Evolutionary conservation across 2,888 invertebrate genomes (phyloP), one percentile per base, ranked within the genome.

Genomic region (Oxyscelio sp.): DNA sequence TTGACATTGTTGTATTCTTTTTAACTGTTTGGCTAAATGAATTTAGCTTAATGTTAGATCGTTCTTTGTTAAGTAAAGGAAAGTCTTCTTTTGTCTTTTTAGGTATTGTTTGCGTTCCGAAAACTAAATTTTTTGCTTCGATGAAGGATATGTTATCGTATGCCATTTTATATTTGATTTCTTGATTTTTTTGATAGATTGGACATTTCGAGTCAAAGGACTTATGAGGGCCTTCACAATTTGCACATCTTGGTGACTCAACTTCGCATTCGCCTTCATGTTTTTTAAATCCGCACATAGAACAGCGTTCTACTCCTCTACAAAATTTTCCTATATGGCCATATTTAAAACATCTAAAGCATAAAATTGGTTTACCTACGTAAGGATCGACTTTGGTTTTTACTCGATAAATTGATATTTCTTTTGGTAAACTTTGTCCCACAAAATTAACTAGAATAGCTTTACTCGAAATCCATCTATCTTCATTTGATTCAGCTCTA

Each of bases 381-480:
- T 65, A 75, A 1, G 56, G 56, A 2, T 75, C 65, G 1, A 65
- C 48, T 15, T 65, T 56, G 0, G 40, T 19, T 40, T 65, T 75
- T 13, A 75, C 48, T 4, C 11, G 56, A 31, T 56, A 61, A 17
- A 75, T 15, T 11, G 45, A 27, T 0, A 77, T 43, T 13, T 77
- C 77, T 8, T 19, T 27, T 9, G 77, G 77, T 0, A 77, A n/a
- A 2, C 0, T 11, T 4, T 68, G 38, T 13, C 77, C 77, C 0
- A 2, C 59, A 43, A 78, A 78, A 21, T 3, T 21, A 8, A 78
- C 45, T 13, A 78, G 6, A 0, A 78, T 70, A 9, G 70, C 61
- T 11, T 40, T 17, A 17, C 52, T 70, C 0, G 78, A 54, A 24
- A 78, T 58, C 78, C 78, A 78, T 24, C 54, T 78, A 8, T 70